phyloP scores from a whole-genome alignment of 2,797 vertebrate genomes.

The Enteromius mattozi region DNA sequence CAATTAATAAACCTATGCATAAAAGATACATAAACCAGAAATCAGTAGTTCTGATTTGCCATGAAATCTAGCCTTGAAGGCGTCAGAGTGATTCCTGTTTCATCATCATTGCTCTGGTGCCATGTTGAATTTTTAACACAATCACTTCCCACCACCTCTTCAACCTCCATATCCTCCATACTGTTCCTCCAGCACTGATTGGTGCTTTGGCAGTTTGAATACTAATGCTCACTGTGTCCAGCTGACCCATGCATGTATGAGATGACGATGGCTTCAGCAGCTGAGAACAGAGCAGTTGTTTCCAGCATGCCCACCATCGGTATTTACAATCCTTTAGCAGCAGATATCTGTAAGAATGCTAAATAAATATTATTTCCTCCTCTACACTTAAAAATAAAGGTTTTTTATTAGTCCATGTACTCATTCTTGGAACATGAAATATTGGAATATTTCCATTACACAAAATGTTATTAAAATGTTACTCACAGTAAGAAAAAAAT shows the following conservation, averaged over 20 bases:
- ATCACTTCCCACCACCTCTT: slow-evolving; percentile 59
- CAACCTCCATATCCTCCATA: slow-evolving; percentile 67
- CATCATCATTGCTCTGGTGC: slow-evolving; percentile 33
- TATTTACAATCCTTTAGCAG: background rate
- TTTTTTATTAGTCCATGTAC: background rate
- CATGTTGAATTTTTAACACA: slow-evolving; percentile 69
- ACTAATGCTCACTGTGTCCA: slow-evolving; percentile 65
- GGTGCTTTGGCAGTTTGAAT: slow-evolving; percentile 78
- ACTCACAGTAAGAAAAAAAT: background rate
- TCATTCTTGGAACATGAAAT: background rate
- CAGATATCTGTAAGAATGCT: background rate
- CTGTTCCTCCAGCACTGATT: slow-evolving; percentile 78
- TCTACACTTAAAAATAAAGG: background rate
- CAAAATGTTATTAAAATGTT: background rate
- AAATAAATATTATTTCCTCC: background rate
- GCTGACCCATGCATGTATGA: slow-evolving; percentile 64
- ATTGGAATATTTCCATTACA: background rate
- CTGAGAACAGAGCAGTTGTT: background rate
- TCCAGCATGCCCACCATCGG: background rate
- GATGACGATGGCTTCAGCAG: slow-evolving; percentile 17
- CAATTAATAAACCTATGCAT: background rate
- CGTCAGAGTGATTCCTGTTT: slow-evolving; percentile 9
- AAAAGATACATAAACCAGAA: background rate
- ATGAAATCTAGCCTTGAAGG: background rate
- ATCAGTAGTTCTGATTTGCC: slow-evolving; percentile 18